phyloP scores from a whole-genome alignment of 2,797 vertebrate species.

The Myotis planiceps region DNA sequence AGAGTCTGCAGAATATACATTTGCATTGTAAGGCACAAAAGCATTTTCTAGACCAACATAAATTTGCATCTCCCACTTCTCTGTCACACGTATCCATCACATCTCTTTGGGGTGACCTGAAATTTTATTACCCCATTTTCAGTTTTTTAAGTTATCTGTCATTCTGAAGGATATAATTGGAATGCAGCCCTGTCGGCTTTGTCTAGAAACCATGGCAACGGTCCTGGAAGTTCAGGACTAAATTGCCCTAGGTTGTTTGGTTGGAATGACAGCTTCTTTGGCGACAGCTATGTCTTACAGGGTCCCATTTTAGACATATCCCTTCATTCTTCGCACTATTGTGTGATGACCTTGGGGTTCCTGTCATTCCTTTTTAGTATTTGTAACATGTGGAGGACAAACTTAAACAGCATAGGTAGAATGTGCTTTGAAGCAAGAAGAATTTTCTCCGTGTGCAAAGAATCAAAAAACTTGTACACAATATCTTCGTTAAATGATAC shows the following conservation, averaged over 20 bases:
- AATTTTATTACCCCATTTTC: conserved; percentile 83
- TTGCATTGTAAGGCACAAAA: conserved; percentile 68
- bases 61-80: conserved; percentile 70
- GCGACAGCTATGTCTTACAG: conserved; percentile 67
- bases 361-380: conserved; percentile 62
- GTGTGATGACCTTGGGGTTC: conserved; percentile 66
- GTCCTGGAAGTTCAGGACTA: conserved; percentile 80
- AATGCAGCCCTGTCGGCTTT: conserved; percentile 76
- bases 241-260: conserved; percentile 79
- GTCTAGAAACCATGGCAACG: conserved; percentile 89
- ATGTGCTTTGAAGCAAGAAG: conserved; percentile 49
- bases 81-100: conserved; percentile 76
- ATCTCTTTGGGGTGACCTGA: conserved; percentile 77
- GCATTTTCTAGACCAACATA: conserved; percentile 71
- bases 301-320: conserved; percentile 68
- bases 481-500: not conserved
- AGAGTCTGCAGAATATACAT: conserved; percentile 32
- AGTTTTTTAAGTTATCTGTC: conserved; percentile 81
- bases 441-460: conserved; percentile 32
- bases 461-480: conserved; percentile 22
- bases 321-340: conserved; percentile 72
- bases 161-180: conserved; percentile 82
- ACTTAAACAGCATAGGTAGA: conserved; percentile 19
- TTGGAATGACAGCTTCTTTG: conserved; percentile 74
- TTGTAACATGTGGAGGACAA: conserved; percentile 5